Evolutionary conservation across 2,888 invertebrate species (phyloP).

Genomic region (Rutpela maculata): DNA sequence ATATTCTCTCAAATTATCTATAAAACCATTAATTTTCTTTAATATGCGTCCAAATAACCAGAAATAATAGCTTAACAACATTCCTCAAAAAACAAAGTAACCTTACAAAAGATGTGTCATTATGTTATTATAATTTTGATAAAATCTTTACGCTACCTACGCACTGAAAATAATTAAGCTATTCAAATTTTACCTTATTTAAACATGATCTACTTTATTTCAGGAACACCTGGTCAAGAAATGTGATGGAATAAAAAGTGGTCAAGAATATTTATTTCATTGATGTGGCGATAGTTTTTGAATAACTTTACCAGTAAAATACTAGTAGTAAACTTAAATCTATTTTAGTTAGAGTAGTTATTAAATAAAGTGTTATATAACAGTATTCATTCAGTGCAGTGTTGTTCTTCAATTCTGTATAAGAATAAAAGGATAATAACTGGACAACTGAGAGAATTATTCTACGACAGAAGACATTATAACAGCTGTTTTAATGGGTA

Average conservation of each 20-base stretch:
- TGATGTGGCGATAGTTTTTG: conserved; percentile 10
- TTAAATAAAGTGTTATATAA: conserved; percentile 7
- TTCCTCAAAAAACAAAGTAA: neutral
- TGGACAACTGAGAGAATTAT: neutral
- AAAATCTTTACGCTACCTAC: neutral
- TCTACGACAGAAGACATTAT: neutral
- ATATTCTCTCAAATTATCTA: neutral
- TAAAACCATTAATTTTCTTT: neutral
- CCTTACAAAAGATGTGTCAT: neutral
- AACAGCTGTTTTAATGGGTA: conserved; percentile 17
- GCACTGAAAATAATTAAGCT: neutral
- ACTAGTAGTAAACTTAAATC: neutral
- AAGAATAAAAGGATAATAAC: conserved; percentile 2
- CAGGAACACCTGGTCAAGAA: conserved; percentile 20
- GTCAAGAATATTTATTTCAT: conserved; percentile 4
- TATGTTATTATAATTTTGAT: neutral
- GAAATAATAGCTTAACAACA: neutral
- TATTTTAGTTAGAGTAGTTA: neutral
- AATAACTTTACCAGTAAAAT: conserved; percentile 18
- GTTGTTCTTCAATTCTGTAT: neutral
- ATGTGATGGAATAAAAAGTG: conserved; percentile 19
- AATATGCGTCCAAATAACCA: neutral
- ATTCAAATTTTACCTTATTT: conserved; percentile 15
- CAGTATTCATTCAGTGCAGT: conserved; percentile 19
- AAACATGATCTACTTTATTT: conserved; percentile 29